Percentiles rank a stretch among this genome's conserved stretches.
Conservation (phyloP, 2,888 invertebrate species). For the Patella ulyssiponensis region DNA sequence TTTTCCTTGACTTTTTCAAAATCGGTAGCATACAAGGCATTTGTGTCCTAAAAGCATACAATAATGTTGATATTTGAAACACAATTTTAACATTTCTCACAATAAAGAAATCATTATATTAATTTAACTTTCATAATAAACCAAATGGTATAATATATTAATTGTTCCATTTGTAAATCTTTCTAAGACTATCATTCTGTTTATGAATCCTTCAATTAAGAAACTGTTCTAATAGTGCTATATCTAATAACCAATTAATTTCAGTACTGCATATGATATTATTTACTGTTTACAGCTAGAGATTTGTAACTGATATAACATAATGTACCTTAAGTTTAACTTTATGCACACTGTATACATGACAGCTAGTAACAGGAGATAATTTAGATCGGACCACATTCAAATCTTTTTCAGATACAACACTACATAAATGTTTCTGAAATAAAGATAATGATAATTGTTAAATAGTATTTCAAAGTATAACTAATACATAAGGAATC, state of each 20-base stretch:
- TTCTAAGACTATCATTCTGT: too few species aligned
- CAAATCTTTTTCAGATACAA: constrained; percentile 57
- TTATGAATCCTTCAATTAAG: too few species aligned
- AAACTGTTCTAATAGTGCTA: too few species aligned
- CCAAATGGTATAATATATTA: too few species aligned
- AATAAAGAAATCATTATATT: background rate
- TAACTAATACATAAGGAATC: background rate
- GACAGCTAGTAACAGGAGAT: constrained; percentile 56
- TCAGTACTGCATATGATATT: too few species aligned
- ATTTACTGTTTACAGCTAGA: too few species aligned
- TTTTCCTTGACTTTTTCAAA: constrained; percentile 59
- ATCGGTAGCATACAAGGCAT: constrained; percentile 59
- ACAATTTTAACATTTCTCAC: background rate
- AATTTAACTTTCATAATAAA: too few species aligned
- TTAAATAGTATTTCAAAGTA: background rate
- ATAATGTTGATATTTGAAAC: background rate
- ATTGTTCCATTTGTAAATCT: too few species aligned
- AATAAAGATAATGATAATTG: constrained; percentile 17
- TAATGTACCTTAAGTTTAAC: constrained; percentile 54
- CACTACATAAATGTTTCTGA: constrained; percentile 55
- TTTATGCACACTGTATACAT: constrained; percentile 65
- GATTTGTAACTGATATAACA: too few species aligned
- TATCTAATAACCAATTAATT: too few species aligned
- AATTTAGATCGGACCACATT: constrained; percentile 47
- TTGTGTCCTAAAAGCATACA: constrained; percentile 53